Evolutionary conservation across 1,140 invertebrate species (phyloP).

Genomic region (Zaprionus nigranus): DNA sequence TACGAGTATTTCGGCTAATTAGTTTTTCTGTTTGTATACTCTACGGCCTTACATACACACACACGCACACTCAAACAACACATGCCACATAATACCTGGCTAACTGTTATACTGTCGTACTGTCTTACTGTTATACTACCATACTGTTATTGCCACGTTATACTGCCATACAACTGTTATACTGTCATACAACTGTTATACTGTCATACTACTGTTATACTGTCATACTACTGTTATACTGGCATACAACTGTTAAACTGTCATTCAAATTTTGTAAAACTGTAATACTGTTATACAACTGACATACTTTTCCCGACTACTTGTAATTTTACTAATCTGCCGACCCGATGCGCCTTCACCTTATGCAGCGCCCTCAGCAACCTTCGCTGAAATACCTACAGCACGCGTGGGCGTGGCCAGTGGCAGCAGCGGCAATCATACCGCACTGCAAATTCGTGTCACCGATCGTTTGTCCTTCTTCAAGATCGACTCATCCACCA

Average conservation of each 20-base stretch:
- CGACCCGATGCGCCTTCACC: neutral
- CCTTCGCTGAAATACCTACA: slow-evolving; percentile 58
- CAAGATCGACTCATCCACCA: slow-evolving; percentile 85
- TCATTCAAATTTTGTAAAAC: too few species aligned
- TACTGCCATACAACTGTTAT: slow-evolving; percentile 33
- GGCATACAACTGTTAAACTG: too few species aligned
- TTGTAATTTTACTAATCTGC: slow-evolving; percentile 6
- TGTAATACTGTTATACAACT: neutral
- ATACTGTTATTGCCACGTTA: too few species aligned
- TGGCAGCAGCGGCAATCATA: slow-evolving; percentile 37
- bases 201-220: neutral
- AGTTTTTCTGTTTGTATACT: slow-evolving; percentile 73
- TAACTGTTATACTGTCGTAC: slow-evolving; percentile 11
- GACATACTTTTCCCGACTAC: neutral
- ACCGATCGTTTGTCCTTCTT: slow-evolving; percentile 78
- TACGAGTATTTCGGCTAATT: slow-evolving; percentile 67
- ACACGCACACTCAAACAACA: slow-evolving; percentile 17
- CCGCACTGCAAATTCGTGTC: slow-evolving; percentile 68
- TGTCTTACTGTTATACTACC: slow-evolving; percentile 1
- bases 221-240: too few species aligned
- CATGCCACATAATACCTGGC: slow-evolving; percentile 19
- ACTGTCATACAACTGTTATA: neutral
- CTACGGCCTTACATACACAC: slow-evolving; percentile 35
- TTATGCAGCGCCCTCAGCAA: slow-evolving; percentile 6
- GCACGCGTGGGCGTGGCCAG: slow-evolving; percentile 48